Base-by-base conservation (phyloP, 92 coral and sea anemone species). In the Metridium senile region DNA sequence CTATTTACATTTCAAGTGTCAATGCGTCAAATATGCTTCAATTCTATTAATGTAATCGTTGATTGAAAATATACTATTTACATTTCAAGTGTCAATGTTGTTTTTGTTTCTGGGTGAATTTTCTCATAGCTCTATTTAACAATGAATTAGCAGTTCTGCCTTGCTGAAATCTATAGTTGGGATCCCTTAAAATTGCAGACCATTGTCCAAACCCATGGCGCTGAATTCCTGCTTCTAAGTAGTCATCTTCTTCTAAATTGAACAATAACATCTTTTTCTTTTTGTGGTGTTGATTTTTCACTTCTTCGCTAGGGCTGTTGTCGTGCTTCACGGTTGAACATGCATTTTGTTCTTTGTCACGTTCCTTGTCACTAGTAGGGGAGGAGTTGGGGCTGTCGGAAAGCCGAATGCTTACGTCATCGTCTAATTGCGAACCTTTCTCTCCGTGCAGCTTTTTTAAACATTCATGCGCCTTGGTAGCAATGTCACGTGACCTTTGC, bases 401-500 rank as follows among this genome's bases (percentile, higher is more conserved):
- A 33, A 54, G 67, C 21, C 67, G 16, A 25, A 30, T 1, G 22
- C 31, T 26, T 10, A 75, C 69, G 22, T 26, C 59, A 22, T 78
- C 75, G 31, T 78, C 75, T 46, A 78, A 11, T 25, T 57, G 43
- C 0, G 66, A 30, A 0, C 75, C 74, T 66, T 17, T 78, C 11
- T 66, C 68, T 22, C 74, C 68, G 19, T 78, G 74, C n/a, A 79
- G 45, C n/a, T n/a, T n/a, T n/a, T n/a, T n/a, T n/a, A n/a, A n/a
- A n/a, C n/a, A n/a, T n/a, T n/a, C n/a, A n/a, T 75, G 58, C 7
- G 75, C 77, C 58, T 77, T 83, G 20, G 64, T 64, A 28, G 80
- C 89, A 49, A 84, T 80, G 26, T 71, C 85, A 58, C 81, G 68
- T 23, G 81, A 63, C 35, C 65, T 26, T 30, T 35, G 34, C n/a